Percentiles rank a stretch among this genome's conserved stretches.
phyloP scores from a whole-genome alignment of 2,797 vertebrate species.

The Silurus lanzhouensis region DNA sequence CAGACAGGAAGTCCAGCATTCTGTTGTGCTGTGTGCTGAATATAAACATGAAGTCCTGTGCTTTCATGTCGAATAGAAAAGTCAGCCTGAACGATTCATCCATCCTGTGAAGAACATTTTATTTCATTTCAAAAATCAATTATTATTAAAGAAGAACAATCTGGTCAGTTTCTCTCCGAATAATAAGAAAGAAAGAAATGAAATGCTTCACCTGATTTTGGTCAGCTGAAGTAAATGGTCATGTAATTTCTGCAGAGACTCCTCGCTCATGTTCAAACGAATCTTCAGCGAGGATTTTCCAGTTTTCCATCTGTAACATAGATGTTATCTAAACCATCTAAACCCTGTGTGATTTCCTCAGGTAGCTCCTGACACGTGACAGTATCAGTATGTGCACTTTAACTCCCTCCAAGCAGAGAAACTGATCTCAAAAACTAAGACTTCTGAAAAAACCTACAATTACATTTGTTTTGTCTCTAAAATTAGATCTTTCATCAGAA shows the following conservation, averaged over 20 bases:
- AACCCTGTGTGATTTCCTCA: background rate
- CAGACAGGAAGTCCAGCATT: slow-evolving; percentile 64
- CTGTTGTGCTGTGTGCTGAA: slow-evolving; percentile 51
- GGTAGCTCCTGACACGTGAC: background rate
- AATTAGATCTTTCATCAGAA: background rate
- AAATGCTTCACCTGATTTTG: slow-evolving; percentile 64
- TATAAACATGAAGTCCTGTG: slow-evolving; percentile 55
- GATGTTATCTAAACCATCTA: background rate
- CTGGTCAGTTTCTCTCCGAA: background rate
- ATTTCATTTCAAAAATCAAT: background rate
- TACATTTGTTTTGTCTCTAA: background rate
- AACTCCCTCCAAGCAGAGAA: background rate
- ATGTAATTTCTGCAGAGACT: slow-evolving; percentile 59
- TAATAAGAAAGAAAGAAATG: background rate
- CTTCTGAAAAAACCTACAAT: background rate
- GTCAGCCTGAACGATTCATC: slow-evolving; percentile 61
- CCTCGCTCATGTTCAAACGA: slow-evolving; percentile 52
- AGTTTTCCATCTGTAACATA: slow-evolving; percentile 24
- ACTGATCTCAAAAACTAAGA: background rate
- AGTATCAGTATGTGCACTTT: background rate
- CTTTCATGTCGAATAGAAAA: slow-evolving; percentile 62
- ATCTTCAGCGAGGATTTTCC: slow-evolving; percentile 39
- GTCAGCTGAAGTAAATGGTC: slow-evolving; percentile 60
- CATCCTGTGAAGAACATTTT: slow-evolving; percentile 55
- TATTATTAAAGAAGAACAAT: background rate